Percentiles rank a stretch among this genome's conserved stretches.
phyloP scores from a whole-genome alignment of 2,888 invertebrate species.

The Anoplius nigerrimus region DNA sequence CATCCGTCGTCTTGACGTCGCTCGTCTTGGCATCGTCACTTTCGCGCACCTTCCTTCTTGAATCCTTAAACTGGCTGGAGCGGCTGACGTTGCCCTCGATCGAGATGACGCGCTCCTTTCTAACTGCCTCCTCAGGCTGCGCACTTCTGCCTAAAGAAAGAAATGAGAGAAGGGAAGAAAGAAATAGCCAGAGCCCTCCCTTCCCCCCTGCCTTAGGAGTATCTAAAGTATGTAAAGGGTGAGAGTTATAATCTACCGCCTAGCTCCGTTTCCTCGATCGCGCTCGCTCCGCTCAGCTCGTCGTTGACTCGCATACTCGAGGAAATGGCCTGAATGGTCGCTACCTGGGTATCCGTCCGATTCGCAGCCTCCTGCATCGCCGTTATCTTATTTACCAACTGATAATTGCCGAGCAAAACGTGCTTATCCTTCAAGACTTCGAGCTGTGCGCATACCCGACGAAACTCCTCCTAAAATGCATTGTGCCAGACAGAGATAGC shows the following conservation, averaged over 20 bases:
- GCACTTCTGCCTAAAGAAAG: no score
- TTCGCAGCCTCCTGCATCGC: constrained; percentile 90
- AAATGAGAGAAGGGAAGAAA: no score
- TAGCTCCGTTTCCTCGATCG: constrained; percentile 55
- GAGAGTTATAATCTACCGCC: no score
- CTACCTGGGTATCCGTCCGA: constrained; percentile 78
- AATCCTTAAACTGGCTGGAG: no score
- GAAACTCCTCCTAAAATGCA: constrained; percentile 85
- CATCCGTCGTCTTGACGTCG: constrained; percentile 42
- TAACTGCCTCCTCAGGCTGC: no score
- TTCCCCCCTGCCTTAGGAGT: no score
- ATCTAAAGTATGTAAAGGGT: no score
- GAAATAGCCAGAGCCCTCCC: no score
- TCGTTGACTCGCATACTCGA: constrained; percentile 69
- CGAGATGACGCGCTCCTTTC: constrained; percentile 27
- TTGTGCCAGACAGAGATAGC: no score
- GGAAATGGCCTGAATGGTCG: constrained; percentile 71
- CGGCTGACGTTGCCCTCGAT: not conserved
- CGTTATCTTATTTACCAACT: constrained; percentile 84
- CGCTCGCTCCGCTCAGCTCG: constrained; percentile 66
- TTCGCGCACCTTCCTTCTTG: no score
- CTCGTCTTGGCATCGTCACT: not conserved
- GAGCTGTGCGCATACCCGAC: constrained; percentile 86
- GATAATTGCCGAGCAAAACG: constrained; percentile 84
- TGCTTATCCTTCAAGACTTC: constrained; percentile 88